phyloP scores from a whole-genome alignment of 1,140 invertebrate genomes.

The Dendrolimus punctatus region DNA sequence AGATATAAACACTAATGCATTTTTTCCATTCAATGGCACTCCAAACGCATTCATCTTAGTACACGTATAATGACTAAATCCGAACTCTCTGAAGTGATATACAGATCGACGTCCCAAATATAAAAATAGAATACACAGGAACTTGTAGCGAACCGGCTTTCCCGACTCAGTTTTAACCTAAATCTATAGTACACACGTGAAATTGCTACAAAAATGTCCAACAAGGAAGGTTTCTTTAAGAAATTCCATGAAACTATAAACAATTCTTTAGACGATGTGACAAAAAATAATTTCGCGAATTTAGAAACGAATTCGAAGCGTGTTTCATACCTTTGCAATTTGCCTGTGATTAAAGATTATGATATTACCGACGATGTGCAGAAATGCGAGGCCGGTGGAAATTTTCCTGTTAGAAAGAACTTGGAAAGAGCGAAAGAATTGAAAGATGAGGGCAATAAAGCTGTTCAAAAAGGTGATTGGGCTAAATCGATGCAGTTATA shows the following conservation, averaged over 20 bases:
- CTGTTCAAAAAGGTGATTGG: slow-evolving; percentile 85
- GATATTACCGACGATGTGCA: slow-evolving; percentile 41
- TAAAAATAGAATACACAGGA: slow-evolving; percentile 53
- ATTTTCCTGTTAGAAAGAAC: slow-evolving; percentile 74
- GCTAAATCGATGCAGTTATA: slow-evolving; percentile 82
- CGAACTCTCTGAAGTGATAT: slow-evolving; percentile 29
- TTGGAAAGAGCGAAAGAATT: slow-evolving; percentile 74
- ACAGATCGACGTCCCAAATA: slow-evolving; percentile 40
- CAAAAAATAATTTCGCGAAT: slow-evolving; percentile 61
- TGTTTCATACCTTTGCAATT: slow-evolving; percentile 46
- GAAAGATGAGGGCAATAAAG: slow-evolving; percentile 85
- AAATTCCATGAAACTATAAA: slow-evolving; percentile 55
- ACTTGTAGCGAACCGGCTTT: slow-evolving; percentile 42
- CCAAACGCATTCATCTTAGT: too few relatives aligned
- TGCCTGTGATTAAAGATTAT: slow-evolving; percentile 45
- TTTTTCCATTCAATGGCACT: too few relatives aligned
- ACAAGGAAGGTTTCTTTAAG: slow-evolving; percentile 53
- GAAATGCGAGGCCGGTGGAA: slow-evolving; percentile 33
- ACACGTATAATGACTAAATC: too few relatives aligned
- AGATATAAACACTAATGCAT: too few relatives aligned
- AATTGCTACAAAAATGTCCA: slow-evolving; percentile 35
- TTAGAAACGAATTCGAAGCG: slow-evolving; percentile 55
- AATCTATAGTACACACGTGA: slow-evolving; percentile 11
- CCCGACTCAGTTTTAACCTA: slow-evolving; percentile 26
- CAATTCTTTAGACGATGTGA: slow-evolving; percentile 48